phyloP scores from a whole-genome alignment of 2,888 invertebrate genomes.

The Callosobruchus maculatus region DNA sequence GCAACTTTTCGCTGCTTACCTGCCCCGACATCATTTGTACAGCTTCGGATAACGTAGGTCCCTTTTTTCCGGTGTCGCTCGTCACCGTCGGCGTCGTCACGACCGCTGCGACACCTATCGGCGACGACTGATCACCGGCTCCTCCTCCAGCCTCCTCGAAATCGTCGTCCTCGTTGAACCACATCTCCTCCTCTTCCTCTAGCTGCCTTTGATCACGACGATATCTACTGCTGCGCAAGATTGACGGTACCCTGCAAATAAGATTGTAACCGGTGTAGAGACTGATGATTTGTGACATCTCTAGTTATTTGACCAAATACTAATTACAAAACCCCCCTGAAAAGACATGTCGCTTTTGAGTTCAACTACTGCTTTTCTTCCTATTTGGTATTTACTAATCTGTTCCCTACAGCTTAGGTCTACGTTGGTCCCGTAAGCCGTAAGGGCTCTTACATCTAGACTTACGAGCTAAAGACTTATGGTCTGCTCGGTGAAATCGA shows the following conservation, averaged over 20 bases:
- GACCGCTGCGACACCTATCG: not conserved
- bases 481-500: too few species aligned
- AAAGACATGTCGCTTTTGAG: too few species aligned
- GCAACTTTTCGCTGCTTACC: not conserved
- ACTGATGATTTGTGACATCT: too few species aligned
- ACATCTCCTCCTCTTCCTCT: constrained; percentile 98
- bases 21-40: not conserved
- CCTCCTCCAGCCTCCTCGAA: constrained; percentile 60
- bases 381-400: too few species aligned
- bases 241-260: constrained; percentile 66
- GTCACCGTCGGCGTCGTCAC: not conserved
- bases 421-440: too few species aligned
- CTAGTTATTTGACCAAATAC: too few species aligned
- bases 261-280: too few species aligned
- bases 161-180: constrained; percentile 97
- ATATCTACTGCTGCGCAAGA: constrained; percentile 76
- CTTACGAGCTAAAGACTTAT: too few species aligned
- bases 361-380: too few species aligned
- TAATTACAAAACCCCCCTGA: too few species aligned
- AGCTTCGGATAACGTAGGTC: not conserved
- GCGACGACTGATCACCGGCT: not conserved
- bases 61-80: not conserved
- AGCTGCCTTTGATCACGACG: constrained; percentile 89
- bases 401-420: too few species aligned
- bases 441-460: too few species aligned